These are phyloP conservation scores for Epinephelus fuscoguttatus DNA, from an alignment of 2,113 vertebrate genomes.

Conservation along the genomic window DNA sequence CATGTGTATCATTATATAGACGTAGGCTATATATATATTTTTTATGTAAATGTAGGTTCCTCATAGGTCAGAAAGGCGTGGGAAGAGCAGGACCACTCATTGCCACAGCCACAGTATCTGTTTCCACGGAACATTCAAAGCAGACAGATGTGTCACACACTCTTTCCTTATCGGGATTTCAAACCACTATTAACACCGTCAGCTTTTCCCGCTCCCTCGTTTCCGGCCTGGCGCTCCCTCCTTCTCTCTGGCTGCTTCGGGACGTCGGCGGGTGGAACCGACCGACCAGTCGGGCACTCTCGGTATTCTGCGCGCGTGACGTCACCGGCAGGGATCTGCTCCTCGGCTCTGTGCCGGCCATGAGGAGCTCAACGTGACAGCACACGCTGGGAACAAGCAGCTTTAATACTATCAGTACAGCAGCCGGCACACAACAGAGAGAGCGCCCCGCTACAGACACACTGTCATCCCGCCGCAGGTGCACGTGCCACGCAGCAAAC, in stretches of 20 bases:
- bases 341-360: conserved; percentile 53
- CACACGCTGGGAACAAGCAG: conserved; percentile 12
- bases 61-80: background rate
- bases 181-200: background rate
- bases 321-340: conserved; percentile 71
- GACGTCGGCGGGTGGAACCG: conserved; percentile 56
- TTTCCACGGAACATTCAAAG: background rate
- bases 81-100: too few relatives aligned
- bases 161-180: background rate
- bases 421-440: conserved; percentile 11
- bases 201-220: background rate
- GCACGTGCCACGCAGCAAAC: conserved; percentile 75
- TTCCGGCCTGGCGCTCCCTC: background rate
- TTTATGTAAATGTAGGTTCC: background rate
- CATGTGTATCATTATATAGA: background rate
- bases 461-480: conserved; percentile 60
- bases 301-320: conserved; percentile 64
- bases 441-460: conserved; percentile 20
- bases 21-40: too few relatives aligned
- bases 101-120: too few relatives aligned
- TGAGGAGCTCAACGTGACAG: conserved; percentile 86
- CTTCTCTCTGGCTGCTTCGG: conserved; percentile 45
- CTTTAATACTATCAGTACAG: conserved; percentile 23
- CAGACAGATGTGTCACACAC: background rate
- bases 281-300: conserved; percentile 40